A percentile compares a stretch with the other conserved stretches of the same genome.
Conservation (phyloP, 2,888 invertebrate species). For the Prenolepis imparis region DNA sequence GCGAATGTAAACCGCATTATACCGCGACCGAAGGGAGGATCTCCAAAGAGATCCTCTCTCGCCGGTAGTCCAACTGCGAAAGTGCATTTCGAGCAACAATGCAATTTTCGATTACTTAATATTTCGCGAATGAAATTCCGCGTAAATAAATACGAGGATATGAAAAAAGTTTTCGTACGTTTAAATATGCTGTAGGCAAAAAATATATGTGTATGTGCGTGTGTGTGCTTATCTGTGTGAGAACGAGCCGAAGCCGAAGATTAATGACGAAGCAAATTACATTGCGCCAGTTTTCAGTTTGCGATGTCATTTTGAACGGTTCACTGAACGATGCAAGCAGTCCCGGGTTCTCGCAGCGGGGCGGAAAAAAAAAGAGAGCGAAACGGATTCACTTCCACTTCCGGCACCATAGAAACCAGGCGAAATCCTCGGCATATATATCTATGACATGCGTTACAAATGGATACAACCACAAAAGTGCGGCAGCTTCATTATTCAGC, state of each 20-base stretch:
- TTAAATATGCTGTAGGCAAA: conserved; percentile 8
- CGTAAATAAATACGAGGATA: neutral
- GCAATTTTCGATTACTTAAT: neutral
- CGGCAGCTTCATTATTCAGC: conserved; percentile 50
- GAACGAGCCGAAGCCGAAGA: conserved; percentile 28
- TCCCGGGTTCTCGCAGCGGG: conserved; percentile 25
- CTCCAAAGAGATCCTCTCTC: neutral
- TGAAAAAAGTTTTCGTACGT: neutral
- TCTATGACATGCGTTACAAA: conserved; percentile 52
- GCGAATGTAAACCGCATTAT: conserved; percentile 51
- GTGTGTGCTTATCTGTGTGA: neutral
- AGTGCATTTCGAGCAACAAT: conserved; percentile 18
- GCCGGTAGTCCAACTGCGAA: conserved; percentile 2
- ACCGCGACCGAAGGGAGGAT: neutral
- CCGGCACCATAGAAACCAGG: conserved; percentile 26
- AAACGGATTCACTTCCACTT: conserved; percentile 52
- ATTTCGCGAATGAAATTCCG: neutral
- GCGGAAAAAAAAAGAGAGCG: conserved; percentile 13
- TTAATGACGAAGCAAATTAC: conserved; percentile 49
- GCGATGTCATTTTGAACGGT: conserved; percentile 39
- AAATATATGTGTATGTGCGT: neutral
- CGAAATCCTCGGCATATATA: conserved; percentile 38
- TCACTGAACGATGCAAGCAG: conserved; percentile 38
- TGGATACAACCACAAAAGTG: conserved; percentile 45
- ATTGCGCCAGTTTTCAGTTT: conserved; percentile 24